Conservation (phyloP, 2,113 vertebrate genomes). For the Poeciliopsis prolifica region DNA sequence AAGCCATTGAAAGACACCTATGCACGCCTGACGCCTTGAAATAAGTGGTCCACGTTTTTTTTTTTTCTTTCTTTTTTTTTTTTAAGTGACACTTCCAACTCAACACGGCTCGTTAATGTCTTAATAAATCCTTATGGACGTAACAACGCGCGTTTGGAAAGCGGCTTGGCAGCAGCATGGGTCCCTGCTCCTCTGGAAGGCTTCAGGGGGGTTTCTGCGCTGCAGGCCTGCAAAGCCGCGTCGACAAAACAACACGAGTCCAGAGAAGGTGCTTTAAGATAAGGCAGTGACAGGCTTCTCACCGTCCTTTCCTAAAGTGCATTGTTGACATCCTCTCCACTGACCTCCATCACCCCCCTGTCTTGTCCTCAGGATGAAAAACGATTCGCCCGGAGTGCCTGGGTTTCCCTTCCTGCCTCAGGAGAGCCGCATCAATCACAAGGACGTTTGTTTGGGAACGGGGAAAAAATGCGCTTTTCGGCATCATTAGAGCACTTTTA, state of each 20-base stretch:
- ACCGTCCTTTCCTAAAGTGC: constrained; percentile 34
- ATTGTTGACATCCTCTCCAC: constrained; percentile 74
- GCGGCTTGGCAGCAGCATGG: background rate
- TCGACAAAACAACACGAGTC: background rate
- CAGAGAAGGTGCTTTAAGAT: background rate
- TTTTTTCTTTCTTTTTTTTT: too few relatives aligned
- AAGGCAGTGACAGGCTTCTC: constrained; percentile 29
- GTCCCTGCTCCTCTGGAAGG: constrained; percentile 25
- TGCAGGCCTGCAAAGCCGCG: background rate
- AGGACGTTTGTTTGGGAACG: constrained; percentile 81
- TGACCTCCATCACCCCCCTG: constrained; percentile 73
- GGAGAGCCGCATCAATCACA: constrained; percentile 83
- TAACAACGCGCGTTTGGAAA: background rate
- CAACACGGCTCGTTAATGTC: background rate
- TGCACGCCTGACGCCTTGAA: background rate
- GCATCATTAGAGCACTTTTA: background rate
- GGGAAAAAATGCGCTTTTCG: background rate
- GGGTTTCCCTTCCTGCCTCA: constrained; percentile 81
- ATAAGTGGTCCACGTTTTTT: background rate
- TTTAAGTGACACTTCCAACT: background rate
- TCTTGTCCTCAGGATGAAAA: constrained; percentile 79
- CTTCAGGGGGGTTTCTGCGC: background rate
- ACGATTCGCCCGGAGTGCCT: constrained; percentile 73
- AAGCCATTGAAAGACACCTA: background rate
- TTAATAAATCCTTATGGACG: background rate